Evolutionary conservation across 2,888 invertebrate species (phyloP), one percentile per base, ranked within the genome.

Genomic region (Linnaemya tessellans): DNA sequence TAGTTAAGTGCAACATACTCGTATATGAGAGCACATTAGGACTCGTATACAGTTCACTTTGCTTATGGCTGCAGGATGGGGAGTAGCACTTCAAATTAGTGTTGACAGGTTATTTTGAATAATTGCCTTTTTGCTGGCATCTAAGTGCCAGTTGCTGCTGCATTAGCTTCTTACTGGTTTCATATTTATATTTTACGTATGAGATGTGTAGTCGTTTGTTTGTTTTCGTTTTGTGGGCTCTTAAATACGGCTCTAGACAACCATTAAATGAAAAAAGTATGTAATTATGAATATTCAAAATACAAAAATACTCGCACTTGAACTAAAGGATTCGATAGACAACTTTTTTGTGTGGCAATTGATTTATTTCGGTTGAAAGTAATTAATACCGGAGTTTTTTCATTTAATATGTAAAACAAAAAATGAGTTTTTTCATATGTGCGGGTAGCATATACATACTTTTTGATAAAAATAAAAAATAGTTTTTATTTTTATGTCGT

Each of bases 101-200:
- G 92, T 90, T 90, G 91, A 91, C 91, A 91, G 90, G 88, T 88
- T 86, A 89, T 88, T 79, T 75, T 89, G 89, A 91, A 90, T 90
- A 91, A 91, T 91, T 89, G 88, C 88, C 84, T 77, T 64, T 80
- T 46, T 30, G 10, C 15, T 46, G n/a, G 15, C 22, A 58, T 51
- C 10, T 54, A 86, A 86, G 85, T 84, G 86, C 65, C 35, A 20
- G 11, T 9, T 60, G 11, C 25, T 46, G 22, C 56, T 30, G 18
- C 9, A 4, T 25, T 58, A 58, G 18, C 38, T 80, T 67, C 86
- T 73, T 65, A 78, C 41, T n/a, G 70, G 64, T 79, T 82, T 73
- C 74, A 51, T 51, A 74, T 84, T 62, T 65, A 67, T 60, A 35
- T 35, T 46, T 22, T 30, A 41, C 18, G n/a, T 46, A n/a, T 49